Conservation (phyloP, 1,140 invertebrate species). For the Heterodera schachtii region DNA sequence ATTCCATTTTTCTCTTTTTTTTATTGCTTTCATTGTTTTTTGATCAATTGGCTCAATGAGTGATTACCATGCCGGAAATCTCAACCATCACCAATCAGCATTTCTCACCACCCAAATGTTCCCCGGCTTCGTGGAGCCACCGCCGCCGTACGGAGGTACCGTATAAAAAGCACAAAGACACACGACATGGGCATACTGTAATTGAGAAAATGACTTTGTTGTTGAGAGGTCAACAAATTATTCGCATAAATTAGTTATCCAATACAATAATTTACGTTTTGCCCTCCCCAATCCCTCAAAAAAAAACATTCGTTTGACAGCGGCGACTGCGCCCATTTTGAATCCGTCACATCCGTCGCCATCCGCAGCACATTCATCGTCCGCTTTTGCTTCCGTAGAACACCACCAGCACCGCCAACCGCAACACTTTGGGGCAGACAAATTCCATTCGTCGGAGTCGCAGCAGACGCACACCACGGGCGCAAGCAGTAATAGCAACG, state of each 20-base stretch:
- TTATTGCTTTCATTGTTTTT: background rate
- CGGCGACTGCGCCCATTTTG: background rate
- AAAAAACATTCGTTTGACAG: background rate
- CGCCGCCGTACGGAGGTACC: background rate
- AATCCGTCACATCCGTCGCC: background rate
- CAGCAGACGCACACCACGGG: too few species aligned
- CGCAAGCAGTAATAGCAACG: background rate
- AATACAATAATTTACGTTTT: too few species aligned
- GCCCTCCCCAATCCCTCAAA: too few species aligned
- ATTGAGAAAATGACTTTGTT: too few species aligned
- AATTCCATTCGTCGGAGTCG: background rate
- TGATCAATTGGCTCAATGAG: background rate
- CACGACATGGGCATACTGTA: too few species aligned
- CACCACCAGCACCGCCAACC: background rate
- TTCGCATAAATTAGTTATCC: too few species aligned
- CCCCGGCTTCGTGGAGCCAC: background rate
- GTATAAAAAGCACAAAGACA: too few species aligned
- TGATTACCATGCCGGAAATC: background rate
- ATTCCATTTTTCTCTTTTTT: too few species aligned
- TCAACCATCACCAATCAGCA: background rate
- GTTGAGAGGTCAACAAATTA: too few species aligned
- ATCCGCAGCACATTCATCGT: background rate
- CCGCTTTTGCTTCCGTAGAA: too few species aligned
- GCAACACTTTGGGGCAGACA: background rate
- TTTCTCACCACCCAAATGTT: background rate